phyloP scores from a whole-genome alignment of 2,888 invertebrate genomes.

The Drosophila melanosoma region DNA sequence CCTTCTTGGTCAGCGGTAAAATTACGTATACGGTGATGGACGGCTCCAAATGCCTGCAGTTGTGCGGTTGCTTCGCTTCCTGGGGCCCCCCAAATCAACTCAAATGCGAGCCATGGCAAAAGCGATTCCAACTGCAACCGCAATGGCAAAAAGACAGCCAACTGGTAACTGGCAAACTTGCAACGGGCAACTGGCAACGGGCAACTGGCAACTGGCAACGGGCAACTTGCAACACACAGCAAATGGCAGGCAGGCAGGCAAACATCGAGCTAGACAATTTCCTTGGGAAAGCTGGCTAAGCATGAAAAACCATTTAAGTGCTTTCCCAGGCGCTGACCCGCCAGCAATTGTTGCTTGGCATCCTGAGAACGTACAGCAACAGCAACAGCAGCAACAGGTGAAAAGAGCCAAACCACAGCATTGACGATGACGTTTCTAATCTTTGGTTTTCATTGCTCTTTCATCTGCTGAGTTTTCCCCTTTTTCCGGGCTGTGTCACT shows the following conservation, averaged over 20 bases:
- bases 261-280: constrained; percentile 59
- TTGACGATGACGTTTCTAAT: constrained; percentile 53
- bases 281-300: constrained; percentile 74
- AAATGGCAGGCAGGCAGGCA: constrained; percentile 14
- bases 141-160: constrained; percentile 14
- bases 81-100: constrained; percentile 39
- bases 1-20: constrained; percentile 71
- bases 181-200: constrained; percentile 31
- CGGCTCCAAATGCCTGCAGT: constrained; percentile 12
- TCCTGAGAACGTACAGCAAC: constrained; percentile 63
- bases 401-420: constrained; percentile 52
- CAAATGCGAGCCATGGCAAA: constrained; percentile 19
- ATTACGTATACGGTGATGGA: constrained; percentile 75
- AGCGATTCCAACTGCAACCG: constrained; percentile 18
- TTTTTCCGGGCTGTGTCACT: constrained; percentile 36
- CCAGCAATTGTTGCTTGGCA: constrained; percentile 56
- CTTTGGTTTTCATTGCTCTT: constrained; percentile 9
- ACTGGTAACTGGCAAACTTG: constrained; percentile 38
- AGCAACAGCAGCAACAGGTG: constrained; percentile 47
- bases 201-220: constrained; percentile 29
- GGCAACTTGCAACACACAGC: constrained; percentile 18
- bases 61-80: constrained; percentile 62
- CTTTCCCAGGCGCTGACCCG: constrained; percentile 75
- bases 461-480: constrained; percentile 1
- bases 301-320: constrained; percentile 78